Base-by-base conservation (phyloP, 1,140 invertebrate species). In the Drosophila lacteicornis region DNA sequence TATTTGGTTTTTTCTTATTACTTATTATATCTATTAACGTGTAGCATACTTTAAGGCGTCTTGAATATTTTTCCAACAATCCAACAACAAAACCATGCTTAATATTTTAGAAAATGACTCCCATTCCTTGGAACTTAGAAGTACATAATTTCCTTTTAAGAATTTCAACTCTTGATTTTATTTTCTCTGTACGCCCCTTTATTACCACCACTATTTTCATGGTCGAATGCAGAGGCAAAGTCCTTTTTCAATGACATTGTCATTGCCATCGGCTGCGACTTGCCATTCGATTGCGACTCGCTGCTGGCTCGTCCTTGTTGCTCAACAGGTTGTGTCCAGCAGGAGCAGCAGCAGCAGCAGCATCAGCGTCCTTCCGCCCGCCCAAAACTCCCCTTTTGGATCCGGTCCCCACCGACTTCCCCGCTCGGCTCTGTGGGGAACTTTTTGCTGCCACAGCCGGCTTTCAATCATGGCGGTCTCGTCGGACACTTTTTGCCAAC, bases 241-340 rank as follows among this genome's bases (percentile, higher is more conserved):
- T 74, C 62, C 75, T 53, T 82, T 55, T 82, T 82, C 80, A 82
- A 82, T 82, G 80, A 75, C 80, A 82, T 75, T 82, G 75, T 75
- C 80, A 82, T 61, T 63, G 79, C 53, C 79, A 70, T 43, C 46
- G 45, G 45, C 55, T 46, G 36, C 17, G 49, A n/a, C 11, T 19
- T n/a, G 56, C 36, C 43, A 42, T 71, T 73, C 65, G 46, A 50
- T 57, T 49, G 42, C 51, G 51, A 43, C 13, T 36, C 51, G 66
- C 55, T 57, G 55, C 42, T 62, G 22, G 30, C 47, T 62, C 30
- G 56, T 57, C 68, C 75, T 73, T 79, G 57, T 36, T 79, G 67
- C 61, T 82, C 80, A 82, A 82, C 80, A 82, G 80, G 80, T 82
- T 82, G 80, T 58, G 80, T 78, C 58, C 80, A 78, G 67, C 51